phyloP scores from a whole-genome alignment of 2,888 invertebrate species.

The Phorcus lineatus region DNA sequence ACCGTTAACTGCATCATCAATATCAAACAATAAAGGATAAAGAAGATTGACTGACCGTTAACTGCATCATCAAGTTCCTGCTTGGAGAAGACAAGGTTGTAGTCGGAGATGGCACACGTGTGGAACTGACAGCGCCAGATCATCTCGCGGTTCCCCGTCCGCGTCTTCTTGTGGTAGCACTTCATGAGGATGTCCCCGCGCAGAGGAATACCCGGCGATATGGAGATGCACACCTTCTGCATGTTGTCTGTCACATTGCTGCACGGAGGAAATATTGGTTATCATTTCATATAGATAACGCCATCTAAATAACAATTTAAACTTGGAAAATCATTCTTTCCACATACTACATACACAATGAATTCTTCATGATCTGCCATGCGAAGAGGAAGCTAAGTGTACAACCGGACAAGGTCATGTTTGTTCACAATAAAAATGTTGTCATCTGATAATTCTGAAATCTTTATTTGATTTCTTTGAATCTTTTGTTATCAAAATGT shows the following conservation, averaged over 20 bases:
- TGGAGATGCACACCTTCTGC: slow-evolving; percentile 83
- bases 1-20: no score
- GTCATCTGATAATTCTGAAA: no score
- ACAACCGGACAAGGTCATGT: no score
- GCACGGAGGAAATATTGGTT: slow-evolving; percentile 27
- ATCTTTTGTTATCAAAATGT: no score
- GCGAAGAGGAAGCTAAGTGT: no score
- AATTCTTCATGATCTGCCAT: no score
- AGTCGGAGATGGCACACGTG: slow-evolving; percentile 91
- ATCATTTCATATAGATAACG: neutral
- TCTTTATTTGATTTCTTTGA: no score
- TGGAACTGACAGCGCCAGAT: slow-evolving; percentile 94
- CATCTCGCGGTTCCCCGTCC: slow-evolving; percentile 79
- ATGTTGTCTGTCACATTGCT: slow-evolving; percentile 81
- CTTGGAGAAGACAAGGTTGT: slow-evolving; percentile 88
- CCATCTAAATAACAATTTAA: no score
- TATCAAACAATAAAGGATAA: neutral
- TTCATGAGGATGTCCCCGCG: slow-evolving; percentile 93
- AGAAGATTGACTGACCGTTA: slow-evolving; percentile 82
- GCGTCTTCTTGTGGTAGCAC: slow-evolving; percentile 85
- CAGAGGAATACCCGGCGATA: slow-evolving; percentile 84
- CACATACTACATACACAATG: no score
- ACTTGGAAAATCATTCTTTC: no score
- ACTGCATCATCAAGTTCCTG: slow-evolving; percentile 91
- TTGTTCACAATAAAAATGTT: no score